Base-by-base conservation (phyloP, 2,113 vertebrate species). In the Microcebus murinus region DNA sequence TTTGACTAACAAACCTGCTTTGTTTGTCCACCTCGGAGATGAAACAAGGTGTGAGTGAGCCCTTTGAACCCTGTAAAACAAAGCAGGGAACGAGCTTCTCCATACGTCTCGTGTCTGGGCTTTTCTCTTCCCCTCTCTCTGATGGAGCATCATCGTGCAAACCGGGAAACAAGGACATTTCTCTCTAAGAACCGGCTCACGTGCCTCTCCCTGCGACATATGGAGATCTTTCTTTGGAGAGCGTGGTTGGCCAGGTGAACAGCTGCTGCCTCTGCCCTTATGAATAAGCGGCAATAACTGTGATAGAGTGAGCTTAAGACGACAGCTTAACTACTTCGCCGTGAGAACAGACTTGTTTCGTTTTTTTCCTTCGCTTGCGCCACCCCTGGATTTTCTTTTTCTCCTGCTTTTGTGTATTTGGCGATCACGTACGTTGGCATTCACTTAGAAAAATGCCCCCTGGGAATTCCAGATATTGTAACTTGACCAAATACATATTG, bases 231-330 rank as follows among this genome's bases (percentile, higher is more conserved):
- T 88, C 98, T 98, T 98, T 98, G 95, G 96, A 98, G 95, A 98
- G 98, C 96, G 94, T 95, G 90, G 94, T 96, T 87, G 96, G 94
- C 98, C 98, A 98, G 99, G 99, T 98, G 98, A 98, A 98, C 98
- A 99, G 98, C 98, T 99, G 98, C 98, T 97, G 96, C 98, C 96
- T 96, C 95, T 61, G 90, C 95, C 98, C 96, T 97, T 98, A 96
- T 97, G 98, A 98, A 98, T 98, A 97, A 98, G 97, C 79, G 82
- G 97, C 98, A 97, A 89, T 98, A 98, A 98, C 98, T 98, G 98
- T 98, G 97, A 93, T 73, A 96, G 97, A 96, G 92, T 87, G 97
- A 98, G 98, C 97, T 98, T 98, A 98, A 97, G 98, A 96, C 95
- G 98, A 98, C 96, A 98, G 98, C 98, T 98, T 98, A 98, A 97